Evolutionary conservation across 2,113 vertebrate species (phyloP), one percentile per base, ranked within the genome.

Genomic region (Puntigrus tetrazona): DNA sequence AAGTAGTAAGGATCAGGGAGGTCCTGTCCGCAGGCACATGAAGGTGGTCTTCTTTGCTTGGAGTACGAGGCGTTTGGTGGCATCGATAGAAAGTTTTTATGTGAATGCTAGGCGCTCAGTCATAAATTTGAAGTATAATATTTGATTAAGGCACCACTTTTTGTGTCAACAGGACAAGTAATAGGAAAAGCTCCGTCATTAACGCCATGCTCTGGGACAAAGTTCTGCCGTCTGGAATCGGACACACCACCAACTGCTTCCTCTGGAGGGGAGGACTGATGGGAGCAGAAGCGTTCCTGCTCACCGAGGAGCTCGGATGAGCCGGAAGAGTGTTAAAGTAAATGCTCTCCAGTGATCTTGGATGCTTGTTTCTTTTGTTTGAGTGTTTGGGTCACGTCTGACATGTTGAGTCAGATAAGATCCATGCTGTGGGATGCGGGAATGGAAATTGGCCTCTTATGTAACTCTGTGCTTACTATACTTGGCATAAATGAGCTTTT

Each of bases 191-290:
- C 92, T 96, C 96, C 0, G 98, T 99, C 86, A 99, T 99, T 88
- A 99, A 99, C 7, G 98, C 98, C 87, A 99, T 99, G 98, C 92
- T 99, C 0, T 98, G 97, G 95, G 98, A 99, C 89, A 99, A 99
- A 87, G 97, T 99, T 27, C 94, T 99, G 78, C 98, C 98, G 0
- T 99, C 97, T 0, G 98, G 98, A 45, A 99, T 99, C 1, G 98
- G 98, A 43, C 98, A 99, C 91, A 99, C 98, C 83, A 99, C 98
- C 22, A 99, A 99, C 75, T 99, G 98, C 90, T 99, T 99, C 92
- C 92, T 99, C 94, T 97, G 0, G 98, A 99, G 6, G 98, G 97
- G 88, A 98, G 98, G 65, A 98, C 97, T 0, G 98, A 99, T 0
- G 97, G 98, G 61, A 96, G 95, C 0, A n/a, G 98, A 99, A 59